A percentile compares a stretch with the other conserved stretches of the same genome.
These are phyloP conservation scores for Gonocerus acuteangulatus DNA, from an alignment of 2,888 invertebrate species.

Conservation along the genomic window DNA sequence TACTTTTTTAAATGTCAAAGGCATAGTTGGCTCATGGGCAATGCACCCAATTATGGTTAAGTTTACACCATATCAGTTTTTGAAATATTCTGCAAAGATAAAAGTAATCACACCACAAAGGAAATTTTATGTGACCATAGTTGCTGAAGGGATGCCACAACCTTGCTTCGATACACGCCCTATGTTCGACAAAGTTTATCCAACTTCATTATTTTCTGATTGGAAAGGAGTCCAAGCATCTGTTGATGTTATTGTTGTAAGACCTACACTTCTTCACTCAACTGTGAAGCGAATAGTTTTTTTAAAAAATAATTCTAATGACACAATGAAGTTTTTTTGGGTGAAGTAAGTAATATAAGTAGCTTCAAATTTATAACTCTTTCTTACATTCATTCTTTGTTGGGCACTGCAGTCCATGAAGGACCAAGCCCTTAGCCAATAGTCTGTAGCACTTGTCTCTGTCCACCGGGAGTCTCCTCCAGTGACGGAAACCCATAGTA, in stretches of 20 bases:
- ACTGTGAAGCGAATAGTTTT: constrained; percentile 2
- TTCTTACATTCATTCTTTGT: too few relatives aligned
- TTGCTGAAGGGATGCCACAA: neutral
- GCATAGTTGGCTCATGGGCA: neutral
- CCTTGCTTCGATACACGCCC: neutral
- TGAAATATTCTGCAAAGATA: neutral
- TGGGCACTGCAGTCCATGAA: too few relatives aligned
- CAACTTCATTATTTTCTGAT: neutral
- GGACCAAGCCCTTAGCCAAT: too few relatives aligned
- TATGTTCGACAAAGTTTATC: neutral
- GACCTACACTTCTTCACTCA: constrained; percentile 10
- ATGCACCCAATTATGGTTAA: neutral
- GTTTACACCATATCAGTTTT: constrained; percentile 12
- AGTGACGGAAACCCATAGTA: too few relatives aligned
- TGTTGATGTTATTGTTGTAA: neutral
- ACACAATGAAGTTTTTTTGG: neutral
- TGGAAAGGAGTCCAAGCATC: neutral
- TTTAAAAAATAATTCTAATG: constrained; percentile 6
- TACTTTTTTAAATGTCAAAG: neutral
- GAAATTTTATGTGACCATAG: neutral
- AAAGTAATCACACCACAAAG: neutral
- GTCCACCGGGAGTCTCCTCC: too few relatives aligned
- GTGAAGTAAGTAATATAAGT: constrained; percentile 4
- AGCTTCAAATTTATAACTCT: too few relatives aligned
- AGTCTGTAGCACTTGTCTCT: too few relatives aligned